phyloP scores from a whole-genome alignment of 2,797 vertebrate species.

The Prionace glauca region DNA sequence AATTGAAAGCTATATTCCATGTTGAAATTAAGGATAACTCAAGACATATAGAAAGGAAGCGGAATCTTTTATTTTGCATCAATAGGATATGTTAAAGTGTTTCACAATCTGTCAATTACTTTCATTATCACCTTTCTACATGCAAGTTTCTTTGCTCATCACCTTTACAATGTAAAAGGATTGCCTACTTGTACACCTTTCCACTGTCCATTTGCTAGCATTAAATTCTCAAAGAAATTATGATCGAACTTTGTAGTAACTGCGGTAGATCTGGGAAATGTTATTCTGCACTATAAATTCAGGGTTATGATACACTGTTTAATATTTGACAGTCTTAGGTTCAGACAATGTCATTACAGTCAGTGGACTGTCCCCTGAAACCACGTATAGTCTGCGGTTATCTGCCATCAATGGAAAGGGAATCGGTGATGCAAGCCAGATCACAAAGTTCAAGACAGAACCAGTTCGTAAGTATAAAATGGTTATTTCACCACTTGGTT shows the following conservation, averaged over 20 bases:
- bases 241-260: not conserved
- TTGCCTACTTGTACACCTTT: not conserved
- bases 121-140: not conserved
- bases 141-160: not conserved
- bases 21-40: not conserved
- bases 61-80: not conserved
- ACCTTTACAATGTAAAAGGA: not conserved
- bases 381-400: conserved; percentile 74
- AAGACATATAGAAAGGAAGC: not conserved
- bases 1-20: not conserved
- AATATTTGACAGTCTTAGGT: conserved; percentile 24
- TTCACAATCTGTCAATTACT: not conserved
- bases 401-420: conserved; percentile 94
- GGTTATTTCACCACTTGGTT: not conserved
- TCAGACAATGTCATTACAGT: conserved; percentile 67
- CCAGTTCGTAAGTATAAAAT: conserved; percentile 85
- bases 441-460: conserved; percentile 78
- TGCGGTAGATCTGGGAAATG: not conserved
- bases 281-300: not conserved
- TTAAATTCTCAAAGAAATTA: not conserved
- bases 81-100: not conserved
- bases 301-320: not conserved
- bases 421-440: conserved; percentile 73
- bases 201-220: not conserved
- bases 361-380: conserved; percentile 79